phyloP scores from a whole-genome alignment of 1,140 invertebrate genomes.

The Hycleus cichorii region DNA sequence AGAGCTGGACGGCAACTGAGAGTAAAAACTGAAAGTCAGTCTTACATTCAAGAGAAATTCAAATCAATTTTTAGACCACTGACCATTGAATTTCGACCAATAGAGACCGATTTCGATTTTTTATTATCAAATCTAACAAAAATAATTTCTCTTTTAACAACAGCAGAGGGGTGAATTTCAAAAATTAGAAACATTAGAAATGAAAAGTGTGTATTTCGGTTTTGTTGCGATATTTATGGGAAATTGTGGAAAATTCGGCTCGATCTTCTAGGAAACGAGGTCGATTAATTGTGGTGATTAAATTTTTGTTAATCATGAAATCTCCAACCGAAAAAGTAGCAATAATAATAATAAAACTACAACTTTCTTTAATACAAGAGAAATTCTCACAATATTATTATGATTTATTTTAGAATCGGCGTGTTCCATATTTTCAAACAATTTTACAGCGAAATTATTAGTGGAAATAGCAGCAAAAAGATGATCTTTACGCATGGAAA shows the following conservation, averaged over 20 bases:
- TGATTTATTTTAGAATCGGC: neutral
- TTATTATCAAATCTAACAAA: neutral
- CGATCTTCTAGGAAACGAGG: too few relatives aligned
- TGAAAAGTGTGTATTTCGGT: too few relatives aligned
- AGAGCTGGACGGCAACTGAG: constrained; percentile 23
- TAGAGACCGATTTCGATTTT: constrained; percentile 16
- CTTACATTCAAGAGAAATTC: constrained; percentile 31
- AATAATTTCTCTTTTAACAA: constrained; percentile 25
- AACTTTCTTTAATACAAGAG: too few relatives aligned
- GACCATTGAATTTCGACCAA: constrained; percentile 15
- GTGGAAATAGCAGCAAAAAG: neutral
- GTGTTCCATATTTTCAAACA: neutral
- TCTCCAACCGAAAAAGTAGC: too few relatives aligned
- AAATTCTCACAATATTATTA: too few relatives aligned
- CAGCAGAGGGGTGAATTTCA: neutral
- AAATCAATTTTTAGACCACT: constrained; percentile 31
- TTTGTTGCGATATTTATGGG: too few relatives aligned
- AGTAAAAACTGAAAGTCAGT: constrained; percentile 29
- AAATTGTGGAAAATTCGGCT: too few relatives aligned
- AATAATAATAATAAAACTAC: too few relatives aligned
- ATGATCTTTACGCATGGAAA: constrained; percentile 3
- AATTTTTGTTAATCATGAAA: too few relatives aligned
- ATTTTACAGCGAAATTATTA: neutral
- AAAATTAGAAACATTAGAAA: too few relatives aligned
- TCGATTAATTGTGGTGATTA: too few relatives aligned